These are phyloP conservation scores for Trachymyrmex septentrionalis DNA, from an alignment of 1,140 invertebrate genomes.

Conservation along the genomic window DNA sequence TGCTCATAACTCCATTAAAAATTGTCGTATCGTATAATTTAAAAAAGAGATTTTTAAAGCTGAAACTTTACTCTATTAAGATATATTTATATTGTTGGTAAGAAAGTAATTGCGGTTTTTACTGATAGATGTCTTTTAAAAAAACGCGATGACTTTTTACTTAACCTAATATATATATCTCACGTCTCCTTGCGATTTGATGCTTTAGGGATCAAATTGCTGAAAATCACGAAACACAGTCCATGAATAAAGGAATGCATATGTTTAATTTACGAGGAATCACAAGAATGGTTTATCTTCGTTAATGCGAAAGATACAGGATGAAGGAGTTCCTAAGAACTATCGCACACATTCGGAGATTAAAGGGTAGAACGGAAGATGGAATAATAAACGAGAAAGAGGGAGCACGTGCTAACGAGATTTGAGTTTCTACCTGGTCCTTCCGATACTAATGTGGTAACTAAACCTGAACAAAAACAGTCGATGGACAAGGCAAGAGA, in stretches of 20 bases:
- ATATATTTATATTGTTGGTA: too few species aligned
- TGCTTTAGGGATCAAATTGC: neutral
- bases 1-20: too few species aligned
- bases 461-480: conserved; percentile 13
- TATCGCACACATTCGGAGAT: neutral
- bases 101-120: too few species aligned
- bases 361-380: conserved; percentile 23
- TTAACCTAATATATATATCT: too few species aligned
- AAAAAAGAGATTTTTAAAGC: too few species aligned
- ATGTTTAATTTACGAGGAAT: neutral
- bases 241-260: neutral
- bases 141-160: too few species aligned
- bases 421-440: conserved; percentile 30
- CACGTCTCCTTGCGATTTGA: neutral
- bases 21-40: too few species aligned
- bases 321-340: conserved; percentile 4
- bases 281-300: neutral
- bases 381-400: conserved; percentile 37
- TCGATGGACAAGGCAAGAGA: conserved; percentile 2
- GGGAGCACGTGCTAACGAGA: conserved; percentile 34
- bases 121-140: too few species aligned
- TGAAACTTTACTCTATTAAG: too few species aligned
- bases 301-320: neutral
- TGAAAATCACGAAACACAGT: neutral
- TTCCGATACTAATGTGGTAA: conserved; percentile 6